A percentile compares a stretch with the other conserved stretches of the same genome.
Conservation (phyloP, 2,797 vertebrate species). For the Phoebastria nigripes region DNA sequence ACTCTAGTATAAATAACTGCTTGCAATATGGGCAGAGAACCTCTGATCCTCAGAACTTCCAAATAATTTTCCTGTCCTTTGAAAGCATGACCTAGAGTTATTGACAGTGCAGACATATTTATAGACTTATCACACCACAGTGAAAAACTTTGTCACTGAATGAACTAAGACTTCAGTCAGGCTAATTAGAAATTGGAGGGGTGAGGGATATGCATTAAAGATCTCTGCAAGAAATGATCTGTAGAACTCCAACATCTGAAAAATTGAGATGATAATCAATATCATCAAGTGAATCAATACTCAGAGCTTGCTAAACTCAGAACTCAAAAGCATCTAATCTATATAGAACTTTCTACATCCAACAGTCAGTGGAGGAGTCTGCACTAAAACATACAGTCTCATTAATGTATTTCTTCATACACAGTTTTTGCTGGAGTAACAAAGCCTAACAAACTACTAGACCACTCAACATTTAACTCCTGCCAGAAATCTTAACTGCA, state of each 20-base stretch:
- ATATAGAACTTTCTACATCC: not conserved
- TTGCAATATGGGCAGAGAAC: not conserved
- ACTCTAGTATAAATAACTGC: not conserved
- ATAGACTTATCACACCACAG: not conserved
- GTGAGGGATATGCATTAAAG: not conserved
- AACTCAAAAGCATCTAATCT: not conserved
- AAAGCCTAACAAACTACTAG: not conserved
- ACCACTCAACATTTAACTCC: not conserved
- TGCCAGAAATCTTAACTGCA: not conserved
- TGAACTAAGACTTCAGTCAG: not conserved
- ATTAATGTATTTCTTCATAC: not conserved
- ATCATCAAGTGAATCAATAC: not conserved
- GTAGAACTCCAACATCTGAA: not conserved
- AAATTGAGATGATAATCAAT: not conserved
- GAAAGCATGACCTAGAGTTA: not conserved
- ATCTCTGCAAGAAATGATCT: not conserved
- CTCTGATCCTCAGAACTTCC: not conserved
- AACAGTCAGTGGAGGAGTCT: not conserved
- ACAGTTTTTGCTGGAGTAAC: not conserved
- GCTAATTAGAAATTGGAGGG: not conserved
- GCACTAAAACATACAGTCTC: not conserved
- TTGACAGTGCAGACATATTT: not conserved
- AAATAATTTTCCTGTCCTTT: not conserved
- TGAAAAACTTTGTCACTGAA: not conserved
- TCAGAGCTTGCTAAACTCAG: not conserved